Conservation (phyloP, 2,113 vertebrate genomes). For the Thamnophis sirtalis region DNA sequence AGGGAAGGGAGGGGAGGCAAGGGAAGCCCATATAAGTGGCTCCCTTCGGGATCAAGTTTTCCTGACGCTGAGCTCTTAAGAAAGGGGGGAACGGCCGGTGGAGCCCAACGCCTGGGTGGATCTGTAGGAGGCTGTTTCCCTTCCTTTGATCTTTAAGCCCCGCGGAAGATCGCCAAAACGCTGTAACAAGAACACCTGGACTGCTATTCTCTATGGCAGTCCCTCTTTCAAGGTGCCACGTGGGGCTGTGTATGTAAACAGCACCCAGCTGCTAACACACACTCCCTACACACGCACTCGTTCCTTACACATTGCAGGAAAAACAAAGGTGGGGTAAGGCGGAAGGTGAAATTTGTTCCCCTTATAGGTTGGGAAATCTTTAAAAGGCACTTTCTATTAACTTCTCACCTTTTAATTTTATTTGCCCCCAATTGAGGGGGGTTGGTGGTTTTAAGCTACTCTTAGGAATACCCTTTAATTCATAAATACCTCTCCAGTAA, state of each 20-base stretch:
- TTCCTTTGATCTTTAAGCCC: neutral
- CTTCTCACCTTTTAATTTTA: neutral
- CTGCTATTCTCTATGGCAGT: neutral
- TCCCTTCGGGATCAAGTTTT: rapidly evolving
- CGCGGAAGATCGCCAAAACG: neutral
- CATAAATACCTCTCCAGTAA: neutral
- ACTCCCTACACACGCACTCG: neutral
- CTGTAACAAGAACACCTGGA: neutral
- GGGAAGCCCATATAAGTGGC: rapidly evolving
- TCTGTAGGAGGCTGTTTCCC: neutral
- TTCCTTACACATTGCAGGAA: neutral
- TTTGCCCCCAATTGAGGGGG: neutral
- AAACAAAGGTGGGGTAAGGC: neutral
- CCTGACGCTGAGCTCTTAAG: neutral
- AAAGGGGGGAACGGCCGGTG: neutral
- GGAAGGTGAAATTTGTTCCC: neutral
- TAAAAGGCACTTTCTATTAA: neutral
- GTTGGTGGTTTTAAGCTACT: neutral
- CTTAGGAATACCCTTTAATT: neutral
- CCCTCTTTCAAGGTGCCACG: neutral
- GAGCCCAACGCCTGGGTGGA: neutral
- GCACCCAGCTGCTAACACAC: neutral
- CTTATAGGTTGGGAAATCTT: neutral
- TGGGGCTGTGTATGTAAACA: neutral
- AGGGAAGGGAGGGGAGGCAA: neutral